Evolutionary conservation across 2,113 vertebrate genomes (phyloP).

Genomic region (Polypterus bichir): DNA sequence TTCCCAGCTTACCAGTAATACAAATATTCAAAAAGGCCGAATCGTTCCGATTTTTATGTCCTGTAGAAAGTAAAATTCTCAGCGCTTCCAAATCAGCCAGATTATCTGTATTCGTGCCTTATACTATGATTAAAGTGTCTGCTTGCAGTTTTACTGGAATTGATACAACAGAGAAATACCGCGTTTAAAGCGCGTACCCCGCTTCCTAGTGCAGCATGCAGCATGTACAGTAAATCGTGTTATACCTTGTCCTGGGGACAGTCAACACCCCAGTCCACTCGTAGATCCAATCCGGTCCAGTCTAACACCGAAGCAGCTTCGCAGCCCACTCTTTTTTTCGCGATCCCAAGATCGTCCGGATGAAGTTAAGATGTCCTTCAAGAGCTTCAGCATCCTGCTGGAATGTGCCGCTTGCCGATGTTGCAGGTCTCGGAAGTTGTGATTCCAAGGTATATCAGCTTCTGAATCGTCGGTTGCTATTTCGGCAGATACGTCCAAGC

Average conservation of each 20-base stretch:
- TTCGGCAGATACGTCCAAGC: slow-evolving; percentile 15
- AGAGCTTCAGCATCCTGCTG: slow-evolving; percentile 27
- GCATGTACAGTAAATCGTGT: too few relatives aligned
- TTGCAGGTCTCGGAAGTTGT: slow-evolving; percentile 21
- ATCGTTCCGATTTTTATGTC: too few relatives aligned
- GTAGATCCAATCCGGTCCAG: slow-evolving; percentile 58
- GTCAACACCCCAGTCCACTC: slow-evolving; percentile 57
- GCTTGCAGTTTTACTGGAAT: neutral
- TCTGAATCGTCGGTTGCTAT: slow-evolving; percentile 21
- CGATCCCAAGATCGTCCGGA: slow-evolving; percentile 52
- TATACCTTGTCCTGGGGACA: slow-evolving; percentile 1
- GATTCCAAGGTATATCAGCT: slow-evolving; percentile 21
- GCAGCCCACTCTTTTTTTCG: slow-evolving; percentile 47
- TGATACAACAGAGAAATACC: neutral
- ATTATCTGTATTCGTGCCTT: neutral
- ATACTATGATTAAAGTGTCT: neutral
- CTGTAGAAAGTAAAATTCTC: too few relatives aligned
- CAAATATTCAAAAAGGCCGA: too few relatives aligned
- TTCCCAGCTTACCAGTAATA: too few relatives aligned
- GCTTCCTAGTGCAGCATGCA: too few relatives aligned
- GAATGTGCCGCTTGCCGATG: slow-evolving; percentile 23
- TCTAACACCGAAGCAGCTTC: slow-evolving; percentile 59
- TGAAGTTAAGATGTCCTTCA: slow-evolving; percentile 43
- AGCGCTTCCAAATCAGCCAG: neutral
- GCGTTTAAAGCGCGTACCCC: too few relatives aligned